Evolutionary conservation across 2,888 invertebrate species (phyloP), one percentile per base, ranked within the genome.

Genomic region (Nymphalis c-album): DNA sequence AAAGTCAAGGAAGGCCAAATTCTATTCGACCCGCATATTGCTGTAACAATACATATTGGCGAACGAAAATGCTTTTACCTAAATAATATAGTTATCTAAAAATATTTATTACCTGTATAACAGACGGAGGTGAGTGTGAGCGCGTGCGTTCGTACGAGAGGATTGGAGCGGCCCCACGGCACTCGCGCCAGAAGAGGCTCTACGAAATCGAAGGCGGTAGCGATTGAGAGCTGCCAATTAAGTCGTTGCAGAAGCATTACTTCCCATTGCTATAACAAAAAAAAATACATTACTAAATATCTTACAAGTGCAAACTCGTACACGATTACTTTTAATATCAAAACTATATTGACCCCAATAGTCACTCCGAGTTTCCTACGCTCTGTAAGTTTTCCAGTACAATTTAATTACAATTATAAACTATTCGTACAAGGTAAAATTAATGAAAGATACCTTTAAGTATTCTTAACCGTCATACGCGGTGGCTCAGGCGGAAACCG

Each of bases 201-300:
- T 79, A 97, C 94, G 88, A 96, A 97, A 88, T 97, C 97, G 86
- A 95, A 95, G 10, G 96, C 95, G 1, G 97, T 97, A 64, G 96
- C 94, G 40, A 95, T 94, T 45, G 95, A 95, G 75, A 96, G 91
- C 87, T 97, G 96, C 97, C 97, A 97, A 81, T 95, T 94, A 73
- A 97, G 87, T 81, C 95, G 94, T 73, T 95, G 94, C 74, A 97
- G 91, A 48, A 97, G 93, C 85, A 96, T 89, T 77, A 96, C 89
- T 88, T 97, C 97, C 96, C 96, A 96, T 85, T 94, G 94, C 97
- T 97, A 93, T 73, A 88, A 90, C 80, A 87, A 88, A 57, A 57
- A 22, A 4, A 53, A 17, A 59, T 45, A 50, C 40, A 40, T 13
- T 4, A 40, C 10, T 4, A 31, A 6, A 10, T 40, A 40, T 40